Evolutionary conservation across 2,888 invertebrate genomes (phyloP), one percentile per base, ranked within the genome.

Genomic region (Gari tellinella): DNA sequence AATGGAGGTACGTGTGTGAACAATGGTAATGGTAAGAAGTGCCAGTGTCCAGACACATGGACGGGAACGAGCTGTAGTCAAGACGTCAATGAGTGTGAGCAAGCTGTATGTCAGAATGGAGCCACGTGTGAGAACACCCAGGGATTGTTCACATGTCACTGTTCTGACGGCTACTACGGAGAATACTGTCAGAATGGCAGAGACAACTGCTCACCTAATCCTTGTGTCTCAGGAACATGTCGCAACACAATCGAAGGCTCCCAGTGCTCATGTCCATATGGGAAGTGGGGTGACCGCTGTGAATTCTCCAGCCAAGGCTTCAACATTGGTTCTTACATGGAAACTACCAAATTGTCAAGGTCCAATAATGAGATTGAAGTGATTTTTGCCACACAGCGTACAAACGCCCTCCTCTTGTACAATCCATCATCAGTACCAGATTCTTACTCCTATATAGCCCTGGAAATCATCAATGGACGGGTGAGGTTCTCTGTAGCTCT

Each of bases 261-360:
- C 89, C 90, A 90, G 23, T 94, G 94, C 82, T 95, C 95, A 83
- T 99, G 99, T 89, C 95, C 95, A 0, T 96, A 96, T 85, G 97
- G 97, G 14, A 92, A 90, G 82, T 97, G 97, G 89, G 99, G 98
- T 10, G 94, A 96, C 43, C 96, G 96, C 87, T 99, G 98, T 92
- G 97, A 98, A 91, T 95, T 96, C 82, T 95, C 96, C 1, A 97
- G 97, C 1, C 96, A 94, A 90, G 97, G 98, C 19, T 99, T 99
- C 92, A 94, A 94, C 63, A 96, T 96, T 86, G 93, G 97, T 0
- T 98, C 98, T 0, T 98, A 94, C 91, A 96, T 97, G 96, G 94
- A 96, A 26, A 98, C 97, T 92, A 95, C 96, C 2, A 93, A 97
- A 0, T 92, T 98, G 81, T 96, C 97, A 90, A 64, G 76, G 19